phyloP scores from a whole-genome alignment of 2,888 invertebrate genomes.

The Oligia strigilis region DNA sequence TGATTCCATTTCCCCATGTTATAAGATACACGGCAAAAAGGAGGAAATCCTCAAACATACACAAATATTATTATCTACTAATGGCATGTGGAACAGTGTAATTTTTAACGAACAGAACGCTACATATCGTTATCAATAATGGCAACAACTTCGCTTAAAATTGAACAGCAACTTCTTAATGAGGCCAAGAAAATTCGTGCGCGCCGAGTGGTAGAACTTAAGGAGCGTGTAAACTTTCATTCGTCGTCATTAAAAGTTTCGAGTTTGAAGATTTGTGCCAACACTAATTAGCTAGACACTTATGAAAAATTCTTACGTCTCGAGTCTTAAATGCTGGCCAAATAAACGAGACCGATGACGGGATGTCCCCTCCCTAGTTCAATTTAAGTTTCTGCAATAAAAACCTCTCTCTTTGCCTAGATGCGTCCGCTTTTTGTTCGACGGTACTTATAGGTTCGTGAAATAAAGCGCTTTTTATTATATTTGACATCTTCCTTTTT shows the following conservation, averaged over 20 bases:
- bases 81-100: slow-evolving; percentile 50
- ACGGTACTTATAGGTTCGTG: slow-evolving; percentile 46
- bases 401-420: slow-evolving; percentile 48
- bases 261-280: slow-evolving; percentile 87
- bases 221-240: slow-evolving; percentile 88
- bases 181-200: slow-evolving; percentile 87
- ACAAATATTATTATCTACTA: slow-evolving; percentile 56
- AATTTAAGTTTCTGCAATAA: slow-evolving; percentile 63
- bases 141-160: slow-evolving; percentile 81
- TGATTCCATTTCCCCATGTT: slow-evolving; percentile 30
- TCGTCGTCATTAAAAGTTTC: slow-evolving; percentile 89
- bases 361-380: slow-evolving; percentile 47
- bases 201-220: slow-evolving; percentile 83
- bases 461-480: slow-evolving; percentile 59
- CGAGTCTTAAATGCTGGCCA: slow-evolving; percentile 65
- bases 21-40: slow-evolving; percentile 36
- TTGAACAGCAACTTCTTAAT: slow-evolving; percentile 86
- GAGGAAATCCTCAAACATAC: slow-evolving; percentile 22
- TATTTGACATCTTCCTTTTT: slow-evolving; percentile 46
- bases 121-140: slow-evolving; percentile 83
- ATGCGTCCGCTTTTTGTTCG: slow-evolving; percentile 44
- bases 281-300: slow-evolving; percentile 87
- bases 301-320: slow-evolving; percentile 76
- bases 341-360: slow-evolving; percentile 67
- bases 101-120: slow-evolving; percentile 69